These are phyloP conservation scores for Oxygymnocypris stewartii DNA, from an alignment of 2,113 vertebrate genomes.

Conservation along the genomic window DNA sequence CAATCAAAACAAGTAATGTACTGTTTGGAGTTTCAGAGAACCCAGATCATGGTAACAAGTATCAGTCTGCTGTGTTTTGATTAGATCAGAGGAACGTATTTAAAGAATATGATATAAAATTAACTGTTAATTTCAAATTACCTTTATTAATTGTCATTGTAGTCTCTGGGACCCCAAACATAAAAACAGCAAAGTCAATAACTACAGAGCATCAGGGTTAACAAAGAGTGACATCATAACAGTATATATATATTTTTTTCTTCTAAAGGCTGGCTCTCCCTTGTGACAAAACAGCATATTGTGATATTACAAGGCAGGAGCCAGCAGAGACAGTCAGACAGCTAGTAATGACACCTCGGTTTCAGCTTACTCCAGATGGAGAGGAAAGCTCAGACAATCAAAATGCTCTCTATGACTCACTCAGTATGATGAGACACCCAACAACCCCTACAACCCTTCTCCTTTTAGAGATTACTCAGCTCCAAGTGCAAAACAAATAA, in stretches of 20 bases:
- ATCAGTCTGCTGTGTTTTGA: neutral
- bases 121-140: neutral
- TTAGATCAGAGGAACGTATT: neutral
- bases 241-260: neutral
- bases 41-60: neutral
- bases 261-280: neutral
- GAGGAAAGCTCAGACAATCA: conserved; percentile 49
- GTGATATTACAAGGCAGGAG: conserved; percentile 42
- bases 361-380: conserved; percentile 49
- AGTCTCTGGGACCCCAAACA: neutral
- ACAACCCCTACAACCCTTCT: conserved; percentile 19
- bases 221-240: neutral
- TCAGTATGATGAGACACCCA: conserved; percentile 38
- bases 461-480: conserved; percentile 46
- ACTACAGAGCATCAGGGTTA: neutral
- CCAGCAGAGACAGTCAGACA: conserved; percentile 14
- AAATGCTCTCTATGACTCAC: conserved; percentile 53
- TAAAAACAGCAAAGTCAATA: neutral
- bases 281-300: neutral
- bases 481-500: neutral
- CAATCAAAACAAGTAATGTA: neutral
- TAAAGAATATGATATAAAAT: neutral
- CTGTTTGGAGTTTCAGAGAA: neutral
- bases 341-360: conserved; percentile 51
- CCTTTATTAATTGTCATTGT: neutral